Percentiles rank a stretch among this genome's conserved stretches.
Conservation (phyloP, 2,797 vertebrate species). For the Cynopterus sphinx region DNA sequence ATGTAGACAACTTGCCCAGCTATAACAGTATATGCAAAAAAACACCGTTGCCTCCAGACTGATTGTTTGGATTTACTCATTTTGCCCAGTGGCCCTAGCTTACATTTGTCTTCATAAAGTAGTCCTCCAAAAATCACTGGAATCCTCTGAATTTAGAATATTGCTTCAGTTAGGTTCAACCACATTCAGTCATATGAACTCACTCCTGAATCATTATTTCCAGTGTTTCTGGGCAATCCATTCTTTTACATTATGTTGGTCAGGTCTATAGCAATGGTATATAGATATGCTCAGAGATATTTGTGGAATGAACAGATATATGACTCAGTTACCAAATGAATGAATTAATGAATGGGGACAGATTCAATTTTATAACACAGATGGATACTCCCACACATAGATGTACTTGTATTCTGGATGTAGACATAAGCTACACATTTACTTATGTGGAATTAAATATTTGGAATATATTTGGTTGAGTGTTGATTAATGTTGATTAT, state of each 20-base stretch:
- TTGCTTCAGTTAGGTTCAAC: not conserved
- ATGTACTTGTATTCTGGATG: constrained; percentile 17
- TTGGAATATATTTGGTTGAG: not conserved
- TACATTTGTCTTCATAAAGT: not conserved
- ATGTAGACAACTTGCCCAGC: not conserved
- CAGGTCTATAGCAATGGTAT: not conserved
- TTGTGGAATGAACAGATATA: not conserved
- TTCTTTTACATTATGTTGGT: not conserved
- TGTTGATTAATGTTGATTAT: constrained; percentile 31
- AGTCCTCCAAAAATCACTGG: not conserved
- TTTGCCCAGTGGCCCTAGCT: not conserved
- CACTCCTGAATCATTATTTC: not conserved
- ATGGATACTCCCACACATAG: not conserved
- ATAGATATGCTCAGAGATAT: not conserved
- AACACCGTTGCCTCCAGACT: not conserved
- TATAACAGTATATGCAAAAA: not conserved
- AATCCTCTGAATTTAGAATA: not conserved
- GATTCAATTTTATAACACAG: not conserved
- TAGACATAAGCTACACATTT: constrained; percentile 22
- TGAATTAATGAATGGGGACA: not conserved
- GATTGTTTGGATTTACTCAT: not conserved
- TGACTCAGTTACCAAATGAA: not conserved
- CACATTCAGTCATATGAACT: not conserved
- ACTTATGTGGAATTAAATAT: not conserved
- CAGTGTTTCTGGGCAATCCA: not conserved